These are phyloP conservation scores for Chaetodon auriga DNA, from an alignment of 2,113 vertebrate genomes.

Conservation along the genomic window DNA sequence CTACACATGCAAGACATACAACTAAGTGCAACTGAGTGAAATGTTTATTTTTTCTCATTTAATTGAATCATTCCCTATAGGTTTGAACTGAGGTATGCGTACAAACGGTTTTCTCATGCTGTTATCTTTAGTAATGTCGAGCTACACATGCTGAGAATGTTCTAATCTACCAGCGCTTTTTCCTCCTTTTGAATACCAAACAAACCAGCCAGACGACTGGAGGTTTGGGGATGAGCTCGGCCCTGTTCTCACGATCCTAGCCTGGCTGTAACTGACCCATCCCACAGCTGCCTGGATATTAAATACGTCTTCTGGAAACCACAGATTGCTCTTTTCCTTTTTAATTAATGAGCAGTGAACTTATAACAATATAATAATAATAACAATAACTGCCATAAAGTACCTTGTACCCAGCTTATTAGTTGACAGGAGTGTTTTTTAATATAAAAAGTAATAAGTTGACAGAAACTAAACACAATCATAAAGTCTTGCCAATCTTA, in stretches of 20 bases:
- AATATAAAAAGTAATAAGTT: slow-evolving; percentile 89
- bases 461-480: slow-evolving; percentile 87
- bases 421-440: slow-evolving; percentile 93
- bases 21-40: slow-evolving; percentile 97
- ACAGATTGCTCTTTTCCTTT: slow-evolving; percentile 74
- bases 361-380: slow-evolving; percentile 68
- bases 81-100: slow-evolving; percentile 97
- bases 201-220: slow-evolving; percentile 88
- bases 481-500: slow-evolving; percentile 85
- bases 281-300: slow-evolving; percentile 90
- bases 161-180: slow-evolving; percentile 91
- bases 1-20: slow-evolving; percentile 97
- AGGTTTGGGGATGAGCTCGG: slow-evolving; percentile 84
- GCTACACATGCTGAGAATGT: slow-evolving; percentile 97
- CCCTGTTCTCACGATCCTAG: slow-evolving; percentile 87
- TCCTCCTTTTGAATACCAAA: slow-evolving; percentile 87
- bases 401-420: slow-evolving; percentile 92
- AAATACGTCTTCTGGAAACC: slow-evolving; percentile 83
- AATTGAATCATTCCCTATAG: slow-evolving; percentile 94
- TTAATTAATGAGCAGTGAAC: slow-evolving; percentile 80
- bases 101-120: slow-evolving; percentile 96
- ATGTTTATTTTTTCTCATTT: slow-evolving; percentile 89
- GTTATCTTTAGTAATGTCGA: slow-evolving; percentile 96
- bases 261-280: slow-evolving; percentile 85
- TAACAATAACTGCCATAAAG: slow-evolving; percentile 87